A percentile compares a stretch with the other conserved stretches of the same genome.
These are phyloP conservation scores for Brachypodius melanocephalos DNA, from an alignment of 2,113 vertebrate genomes.

Conservation along the genomic window DNA sequence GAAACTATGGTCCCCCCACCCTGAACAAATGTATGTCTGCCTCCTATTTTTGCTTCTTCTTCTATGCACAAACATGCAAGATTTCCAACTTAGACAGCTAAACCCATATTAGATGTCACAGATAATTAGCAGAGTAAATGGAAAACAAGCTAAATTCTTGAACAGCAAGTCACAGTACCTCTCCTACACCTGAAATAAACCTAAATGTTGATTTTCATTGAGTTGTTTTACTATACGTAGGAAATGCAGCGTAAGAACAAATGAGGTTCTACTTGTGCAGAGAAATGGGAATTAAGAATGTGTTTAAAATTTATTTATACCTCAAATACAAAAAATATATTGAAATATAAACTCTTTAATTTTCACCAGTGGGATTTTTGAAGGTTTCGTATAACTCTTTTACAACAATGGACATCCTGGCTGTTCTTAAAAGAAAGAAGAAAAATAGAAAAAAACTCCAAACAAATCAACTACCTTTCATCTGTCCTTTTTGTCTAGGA, in stretches of 20 bases:
- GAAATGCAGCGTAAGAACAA: background rate
- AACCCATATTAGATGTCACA: background rate
- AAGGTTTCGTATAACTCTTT: background rate
- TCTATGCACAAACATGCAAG: background rate
- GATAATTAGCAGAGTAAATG: background rate
- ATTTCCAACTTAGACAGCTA: background rate
- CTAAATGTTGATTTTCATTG: background rate
- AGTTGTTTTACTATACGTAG: background rate
- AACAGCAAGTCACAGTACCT: background rate
- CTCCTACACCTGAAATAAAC: background rate
- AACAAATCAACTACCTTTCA: background rate
- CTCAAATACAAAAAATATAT: background rate
- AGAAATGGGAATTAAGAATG: background rate
- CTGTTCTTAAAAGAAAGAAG: background rate
- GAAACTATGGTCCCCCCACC: background rate
- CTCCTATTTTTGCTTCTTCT: background rate
- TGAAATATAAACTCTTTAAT: background rate
- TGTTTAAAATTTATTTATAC: background rate
- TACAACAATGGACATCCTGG: background rate
- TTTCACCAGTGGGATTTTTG: background rate
- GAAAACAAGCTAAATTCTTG: background rate
- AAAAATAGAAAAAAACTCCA: rapidly evolving
- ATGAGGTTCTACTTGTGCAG: background rate
- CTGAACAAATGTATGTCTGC: background rate
- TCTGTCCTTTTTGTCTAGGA: background rate